Evolutionary conservation across 2,797 vertebrate genomes (phyloP), one percentile per base, ranked within the genome.

Genomic region (Hyperoplus lanceolatus): DNA sequence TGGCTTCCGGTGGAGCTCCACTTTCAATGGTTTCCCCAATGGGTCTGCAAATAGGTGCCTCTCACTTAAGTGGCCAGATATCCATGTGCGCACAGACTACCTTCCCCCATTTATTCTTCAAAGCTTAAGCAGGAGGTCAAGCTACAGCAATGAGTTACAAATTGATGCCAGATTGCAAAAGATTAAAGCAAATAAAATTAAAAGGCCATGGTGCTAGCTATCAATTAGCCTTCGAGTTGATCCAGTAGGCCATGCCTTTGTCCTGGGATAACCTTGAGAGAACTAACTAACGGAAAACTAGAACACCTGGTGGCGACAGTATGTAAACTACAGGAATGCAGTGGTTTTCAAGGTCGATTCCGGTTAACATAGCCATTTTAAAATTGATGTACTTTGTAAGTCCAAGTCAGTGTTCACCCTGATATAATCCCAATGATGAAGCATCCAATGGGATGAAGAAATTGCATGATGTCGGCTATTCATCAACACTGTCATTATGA

Each of bases 101-200:
- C 50, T 51, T 13, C 77, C 51, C 68, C 49, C 48, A 7, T 54
- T 7, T 60, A 64, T 64, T 79, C 79, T 82, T 79, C 67, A 67
- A 82, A 75, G 79, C 61, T 74, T 56, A 77, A 57, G 69, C 72
- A 42, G 57, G 70, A 87, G 80, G 82, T 90, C 85, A 87, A 80
- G 64, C 70, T 36, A 72, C 56, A 78, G 77, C 75, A 83, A 65
- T 56, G 61, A 70, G 70, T 57, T 75, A 39, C 36, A 86, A 83
- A 90, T 80, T 82, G 74, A 86, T 85, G 70, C 83, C 86, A 92
- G 77, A 86, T 68, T 14, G 49, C 51, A 51, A 58, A 74, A 86
- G 83, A 90, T 85, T 61, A 87, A 86, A 86, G 74, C 36, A 50
- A 10, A 42, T 29, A 53, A 71, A 42, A 74, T 53, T n/a, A 51